Conservation (phyloP, 2,113 vertebrate genomes). For the Vicugna pacos region DNA sequence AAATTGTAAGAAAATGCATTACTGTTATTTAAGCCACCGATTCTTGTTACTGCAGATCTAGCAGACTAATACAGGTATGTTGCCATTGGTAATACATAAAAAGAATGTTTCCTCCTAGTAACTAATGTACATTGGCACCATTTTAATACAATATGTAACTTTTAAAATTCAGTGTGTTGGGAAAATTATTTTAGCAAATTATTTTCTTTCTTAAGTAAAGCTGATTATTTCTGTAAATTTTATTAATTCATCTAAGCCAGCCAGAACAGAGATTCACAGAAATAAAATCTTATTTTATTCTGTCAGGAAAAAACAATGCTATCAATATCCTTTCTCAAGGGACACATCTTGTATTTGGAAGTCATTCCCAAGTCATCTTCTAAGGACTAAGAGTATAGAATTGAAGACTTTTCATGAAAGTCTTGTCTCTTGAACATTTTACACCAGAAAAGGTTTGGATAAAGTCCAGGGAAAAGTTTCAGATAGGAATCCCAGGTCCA, state of each 20-base stretch:
- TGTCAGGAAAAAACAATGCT: constrained; percentile 29
- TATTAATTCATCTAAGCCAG: constrained; percentile 6
- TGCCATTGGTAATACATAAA: not conserved
- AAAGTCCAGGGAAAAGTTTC: constrained; percentile 71
- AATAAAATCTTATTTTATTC: constrained; percentile 51
- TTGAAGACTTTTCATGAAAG: constrained; percentile 69
- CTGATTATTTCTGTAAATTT: constrained; percentile 48
- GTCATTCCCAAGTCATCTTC: constrained; percentile 56
- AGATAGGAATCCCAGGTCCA: constrained; percentile 69
- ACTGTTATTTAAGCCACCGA: not conserved
- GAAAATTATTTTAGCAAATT: constrained; percentile 44
- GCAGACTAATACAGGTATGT: not conserved
- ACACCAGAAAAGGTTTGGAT: constrained; percentile 70
- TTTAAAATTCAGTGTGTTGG: constrained; percentile 18
- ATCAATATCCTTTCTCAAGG: constrained; percentile 48
- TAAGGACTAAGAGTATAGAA: constrained; percentile 61
- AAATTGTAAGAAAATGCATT: constrained; percentile 4
- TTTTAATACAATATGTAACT: constrained; percentile 17
- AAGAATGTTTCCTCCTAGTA: not conserved
- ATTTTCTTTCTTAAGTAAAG: constrained; percentile 29
- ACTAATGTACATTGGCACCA: not conserved
- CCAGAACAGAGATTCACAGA: constrained; percentile 23
- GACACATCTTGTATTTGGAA: constrained; percentile 54
- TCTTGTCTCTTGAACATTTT: constrained; percentile 74
- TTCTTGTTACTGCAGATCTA: not conserved